These are phyloP conservation scores for Okamejei kenojei DNA, from an alignment of 2,797 vertebrate species.

Conservation along the genomic window DNA sequence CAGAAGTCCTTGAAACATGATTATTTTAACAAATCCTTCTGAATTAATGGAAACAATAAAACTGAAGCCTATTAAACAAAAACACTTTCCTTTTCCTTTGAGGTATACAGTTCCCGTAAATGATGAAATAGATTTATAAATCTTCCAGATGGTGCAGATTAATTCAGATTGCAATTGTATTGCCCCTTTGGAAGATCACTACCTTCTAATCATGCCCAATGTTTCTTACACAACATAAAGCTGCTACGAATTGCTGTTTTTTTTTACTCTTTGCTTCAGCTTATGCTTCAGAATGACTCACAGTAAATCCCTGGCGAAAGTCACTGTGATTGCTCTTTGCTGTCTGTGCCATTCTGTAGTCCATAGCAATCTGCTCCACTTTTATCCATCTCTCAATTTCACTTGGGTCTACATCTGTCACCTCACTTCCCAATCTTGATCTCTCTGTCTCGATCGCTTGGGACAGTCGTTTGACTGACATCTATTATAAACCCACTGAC, in stretches of 20 bases:
- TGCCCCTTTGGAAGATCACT: neutral
- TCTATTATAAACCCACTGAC: no score
- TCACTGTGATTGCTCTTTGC: neutral
- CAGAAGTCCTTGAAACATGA: neutral
- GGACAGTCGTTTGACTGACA: no score
- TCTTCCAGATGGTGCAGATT: constrained; percentile 20
- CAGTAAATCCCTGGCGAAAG: neutral
- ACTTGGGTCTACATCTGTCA: no score
- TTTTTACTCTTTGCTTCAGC: neutral
- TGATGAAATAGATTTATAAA: constrained; percentile 1
- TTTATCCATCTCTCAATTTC: neutral
- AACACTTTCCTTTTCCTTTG: neutral
- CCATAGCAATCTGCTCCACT: neutral
- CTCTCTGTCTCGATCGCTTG: no score
- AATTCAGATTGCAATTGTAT: neutral
- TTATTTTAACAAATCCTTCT: constrained; percentile 9
- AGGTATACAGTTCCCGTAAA: neutral
- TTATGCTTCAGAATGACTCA: neutral
- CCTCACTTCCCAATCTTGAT: no score
- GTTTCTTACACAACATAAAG: neutral
- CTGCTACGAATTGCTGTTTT: neutral
- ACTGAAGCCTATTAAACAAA: neutral
- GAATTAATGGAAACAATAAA: neutral
- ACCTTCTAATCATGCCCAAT: neutral
- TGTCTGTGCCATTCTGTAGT: neutral